Base-by-base conservation (phyloP, 2,888 invertebrate species). In the Cephus pygmeus region DNA sequence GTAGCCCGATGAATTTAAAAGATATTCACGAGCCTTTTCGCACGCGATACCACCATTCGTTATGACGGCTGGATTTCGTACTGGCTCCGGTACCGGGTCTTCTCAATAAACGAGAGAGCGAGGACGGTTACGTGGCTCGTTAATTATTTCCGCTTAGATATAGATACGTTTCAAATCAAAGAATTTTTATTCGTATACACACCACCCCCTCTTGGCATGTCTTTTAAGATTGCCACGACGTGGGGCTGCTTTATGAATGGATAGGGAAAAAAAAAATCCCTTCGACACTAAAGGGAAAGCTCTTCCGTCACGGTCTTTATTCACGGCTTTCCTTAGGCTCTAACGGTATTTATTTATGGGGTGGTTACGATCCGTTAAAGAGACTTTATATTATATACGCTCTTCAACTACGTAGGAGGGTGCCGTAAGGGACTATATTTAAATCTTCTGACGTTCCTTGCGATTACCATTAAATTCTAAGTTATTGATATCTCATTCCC, bases 381-480 rank as follows among this genome's bases (percentile, higher is more conserved):
- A 75, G 36, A 34, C 30, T 78, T 75, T 75, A 75, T 75, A 75
- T 78, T 75, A 69, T 34, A 34, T 75, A 78, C 36, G 74, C 74
- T 34, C 74, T 34, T 35, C 74, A 74, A 23, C 30, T 30, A n/a
- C 74, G 34, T 74, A 34, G 34, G 34, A 34, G 74, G 36, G 74
- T 74, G 34, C 30, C 74, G 74, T 30, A 34, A 71, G 71, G 33
- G 31, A 71, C 71, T 71, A 71, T 33, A 71, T 71, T 71, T 33
- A 33, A 71, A 71, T 71, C 71, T 69, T 76, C 56, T 79, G 73
- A 79, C 76, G 69, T 69, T 73, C 76, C 69, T 68, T 69, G 30
- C 74, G 69, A 75, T 78, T 69, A 80, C 79, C 75, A 78, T 82
- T 84, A 86, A 84, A 83, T 80, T 84, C 79, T 83, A 80, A 85